Evolutionary conservation across 2,797 vertebrate species (phyloP).

Genomic region (Vultur gryphus): DNA sequence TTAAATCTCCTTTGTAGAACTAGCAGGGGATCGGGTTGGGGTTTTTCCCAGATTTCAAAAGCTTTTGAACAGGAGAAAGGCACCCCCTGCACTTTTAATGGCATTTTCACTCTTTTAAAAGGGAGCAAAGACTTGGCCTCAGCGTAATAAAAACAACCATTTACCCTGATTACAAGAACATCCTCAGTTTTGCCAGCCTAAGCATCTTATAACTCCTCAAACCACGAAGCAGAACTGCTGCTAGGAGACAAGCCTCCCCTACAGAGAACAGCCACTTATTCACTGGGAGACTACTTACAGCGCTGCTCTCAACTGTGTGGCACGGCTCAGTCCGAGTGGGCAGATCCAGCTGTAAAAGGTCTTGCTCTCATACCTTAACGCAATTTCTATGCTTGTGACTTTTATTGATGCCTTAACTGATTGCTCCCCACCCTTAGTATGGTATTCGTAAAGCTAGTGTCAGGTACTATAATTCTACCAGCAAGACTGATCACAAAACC

Average conservation of each 20-base stretch:
- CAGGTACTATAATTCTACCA: background rate
- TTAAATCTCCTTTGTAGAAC: background rate
- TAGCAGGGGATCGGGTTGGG: background rate
- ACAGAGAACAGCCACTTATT: background rate
- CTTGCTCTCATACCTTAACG: fast-evolving
- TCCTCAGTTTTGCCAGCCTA: background rate
- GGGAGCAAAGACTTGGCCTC: background rate
- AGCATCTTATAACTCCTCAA: background rate
- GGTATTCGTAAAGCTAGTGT: background rate
- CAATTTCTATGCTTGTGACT: background rate
- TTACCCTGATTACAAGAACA: background rate
- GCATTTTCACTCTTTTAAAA: background rate
- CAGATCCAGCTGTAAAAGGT: background rate
- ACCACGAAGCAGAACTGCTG: background rate
- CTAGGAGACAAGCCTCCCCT: background rate
- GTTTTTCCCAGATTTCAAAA: background rate
- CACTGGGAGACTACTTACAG: background rate
- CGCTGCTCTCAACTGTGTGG: fast-evolving
- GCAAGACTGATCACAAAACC: background rate
- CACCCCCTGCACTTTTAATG: background rate
- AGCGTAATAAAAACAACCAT: background rate
- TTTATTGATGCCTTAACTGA: background rate
- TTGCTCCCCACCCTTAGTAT: fast-evolving
- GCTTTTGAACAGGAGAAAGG: background rate
- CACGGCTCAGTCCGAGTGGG: fast-evolving